phyloP scores from a whole-genome alignment of 2,113 vertebrate species.

The Cynocephalus volans region DNA sequence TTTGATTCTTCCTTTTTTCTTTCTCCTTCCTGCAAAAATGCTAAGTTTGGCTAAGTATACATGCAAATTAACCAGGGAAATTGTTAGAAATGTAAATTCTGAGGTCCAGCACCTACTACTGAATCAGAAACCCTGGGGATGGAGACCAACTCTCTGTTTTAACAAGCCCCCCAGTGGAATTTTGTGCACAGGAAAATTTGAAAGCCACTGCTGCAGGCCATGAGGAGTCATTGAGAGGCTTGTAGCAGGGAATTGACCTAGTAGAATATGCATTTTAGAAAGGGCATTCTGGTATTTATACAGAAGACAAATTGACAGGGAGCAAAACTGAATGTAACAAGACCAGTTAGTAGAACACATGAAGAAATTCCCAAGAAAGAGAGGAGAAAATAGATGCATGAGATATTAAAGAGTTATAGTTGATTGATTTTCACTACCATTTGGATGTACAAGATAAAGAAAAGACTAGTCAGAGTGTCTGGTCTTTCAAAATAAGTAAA shows the following conservation, averaged over 20 bases:
- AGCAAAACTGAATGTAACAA: not conserved
- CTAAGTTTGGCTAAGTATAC: not conserved
- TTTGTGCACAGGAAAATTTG: not conserved
- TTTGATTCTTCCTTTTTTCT: not conserved
- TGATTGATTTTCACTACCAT: not conserved
- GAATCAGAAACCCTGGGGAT: not conserved
- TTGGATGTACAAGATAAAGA: not conserved
- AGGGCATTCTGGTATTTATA: conserved; percentile 22
- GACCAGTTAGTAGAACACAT: not conserved
- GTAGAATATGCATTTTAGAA: conserved; percentile 6
- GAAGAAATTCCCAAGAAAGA: not conserved
- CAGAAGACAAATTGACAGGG: not conserved
- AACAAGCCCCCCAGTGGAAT: not conserved
- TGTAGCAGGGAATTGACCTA: not conserved
- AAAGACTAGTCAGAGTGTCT: not conserved
- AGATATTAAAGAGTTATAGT: not conserved
- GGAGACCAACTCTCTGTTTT: not conserved
- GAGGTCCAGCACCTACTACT: not conserved
- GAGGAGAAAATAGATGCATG: not conserved
- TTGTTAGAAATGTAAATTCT: conserved; percentile 46
- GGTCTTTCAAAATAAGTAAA: not conserved
- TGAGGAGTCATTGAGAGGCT: not conserved
- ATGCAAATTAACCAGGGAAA: conserved; percentile 40
- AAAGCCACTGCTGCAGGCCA: not conserved
- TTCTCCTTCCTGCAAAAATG: not conserved